Base-by-base conservation (phyloP, 2,797 vertebrate genomes). In the Galago senegalensis region DNA sequence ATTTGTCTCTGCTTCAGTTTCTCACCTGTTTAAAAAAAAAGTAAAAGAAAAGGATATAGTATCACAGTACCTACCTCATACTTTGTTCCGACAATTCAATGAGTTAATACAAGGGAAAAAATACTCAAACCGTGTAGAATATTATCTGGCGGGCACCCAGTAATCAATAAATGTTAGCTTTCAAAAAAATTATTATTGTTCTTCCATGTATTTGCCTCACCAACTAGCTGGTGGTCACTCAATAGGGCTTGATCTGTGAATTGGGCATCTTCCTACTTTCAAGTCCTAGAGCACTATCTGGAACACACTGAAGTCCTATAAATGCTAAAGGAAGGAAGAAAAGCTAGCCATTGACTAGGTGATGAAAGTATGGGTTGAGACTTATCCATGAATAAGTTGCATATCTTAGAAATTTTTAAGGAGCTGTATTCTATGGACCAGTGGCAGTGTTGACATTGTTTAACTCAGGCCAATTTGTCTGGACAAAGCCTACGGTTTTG, bases 171-270 rank as follows among this genome's bases (percentile, higher is more conserved):
- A 88, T 65, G 63, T n/a, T 43, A 79, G 31, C 2, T 89, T 75
- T 79, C 56, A 56, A 67, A 89, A 97, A 91, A 73, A 56, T 37
- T n/a, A 46, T 56, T 82, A 29, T 60, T 81, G 3, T 14, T 90
- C n/a, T 65, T 94, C 73, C 72, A 61, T 14, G 27, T 56, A 25
- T 67, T 81, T 94, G 11, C n/a, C 58, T 96, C 27, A 53, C 18
- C 56, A 56, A 34, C 27, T 56, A 85, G 6, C 31, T 29, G 31
- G 46, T 40, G 2, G 58, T 92, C 37, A 89, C 25, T 20, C 13
- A 34, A 63, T 1, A 31, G 18, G 21, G 1, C 60, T 86, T 91
- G n/a, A 86, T 61, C 46, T 69, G 34, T 87, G 43, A 96, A 61
- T 72, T 3, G 61, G 75, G 5, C 23, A 61, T 72, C 40, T 83